phyloP scores from a whole-genome alignment of 2,113 vertebrate genomes.

The western clawed frog (Xenopus tropicalis) region UCB_Xtro_10.0 CM004446.2:24106001-24106500 shows the following conservation, averaged over 20 bases:
- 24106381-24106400: too few relatives aligned
- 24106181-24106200: constrained; percentile 34
- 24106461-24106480: too few relatives aligned
- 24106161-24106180: constrained; percentile 1
- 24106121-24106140: constrained; percentile 28
- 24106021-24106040: too few relatives aligned
- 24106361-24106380: too few relatives aligned
- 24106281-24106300: constrained; percentile 15
- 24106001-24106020: too few relatives aligned
- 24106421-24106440: too few relatives aligned
- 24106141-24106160: constrained; percentile 34
- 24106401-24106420: too few relatives aligned
- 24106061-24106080: neutral
- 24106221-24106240: neutral
- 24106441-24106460: too few relatives aligned
- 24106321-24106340: constrained; percentile 4
- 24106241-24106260: constrained; percentile 15
- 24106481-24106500: too few relatives aligned
- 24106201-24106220: constrained; percentile 27
- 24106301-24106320: constrained; percentile 25
- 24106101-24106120: constrained; percentile 27
- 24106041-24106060: too few relatives aligned
- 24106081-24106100: neutral
- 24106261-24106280: constrained; percentile 10
- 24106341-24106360: constrained; percentile 22